Percentiles rank a stretch among this genome's conserved stretches.
Conservation (phyloP, 2,113 vertebrate species). For the Phrynosoma blainvillii region DNA sequence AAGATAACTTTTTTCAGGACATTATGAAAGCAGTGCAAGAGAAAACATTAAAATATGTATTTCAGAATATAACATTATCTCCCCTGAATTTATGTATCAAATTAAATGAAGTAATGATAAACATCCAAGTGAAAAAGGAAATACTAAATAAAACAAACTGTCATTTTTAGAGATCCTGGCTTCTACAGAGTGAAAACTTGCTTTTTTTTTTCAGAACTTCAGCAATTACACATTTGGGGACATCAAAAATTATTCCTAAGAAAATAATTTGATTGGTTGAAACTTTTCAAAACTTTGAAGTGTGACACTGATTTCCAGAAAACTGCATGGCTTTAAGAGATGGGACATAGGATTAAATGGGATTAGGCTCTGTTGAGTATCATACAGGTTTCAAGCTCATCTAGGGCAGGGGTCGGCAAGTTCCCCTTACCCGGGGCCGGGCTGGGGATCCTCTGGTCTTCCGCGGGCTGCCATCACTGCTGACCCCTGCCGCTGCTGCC, state of each 20-base stretch:
- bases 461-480: no score
- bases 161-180: no score
- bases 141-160: no score
- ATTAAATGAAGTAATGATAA: no score
- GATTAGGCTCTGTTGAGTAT: neutral
- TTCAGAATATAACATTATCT: neutral
- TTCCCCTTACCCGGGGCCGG: no score
- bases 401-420: no score
- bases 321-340: neutral
- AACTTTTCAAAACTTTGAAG: neutral
- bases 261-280: neutral
- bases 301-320: neutral
- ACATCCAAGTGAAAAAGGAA: no score
- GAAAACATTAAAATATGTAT: neutral
- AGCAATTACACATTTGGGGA: neutral
- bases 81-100: neutral
- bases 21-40: no score
- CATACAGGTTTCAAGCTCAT: neutral
- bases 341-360: neutral
- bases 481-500: no score
- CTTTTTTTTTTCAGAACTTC: neutral
- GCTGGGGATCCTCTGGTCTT: no score
- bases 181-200: neutral
- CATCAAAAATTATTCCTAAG: neutral
- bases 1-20: no score